A percentile compares a stretch with the other conserved stretches of the same genome.
Evolutionary conservation across 2,113 vertebrate species (phyloP).

Genomic region (rat (Rattus norvegicus)): DNA sequence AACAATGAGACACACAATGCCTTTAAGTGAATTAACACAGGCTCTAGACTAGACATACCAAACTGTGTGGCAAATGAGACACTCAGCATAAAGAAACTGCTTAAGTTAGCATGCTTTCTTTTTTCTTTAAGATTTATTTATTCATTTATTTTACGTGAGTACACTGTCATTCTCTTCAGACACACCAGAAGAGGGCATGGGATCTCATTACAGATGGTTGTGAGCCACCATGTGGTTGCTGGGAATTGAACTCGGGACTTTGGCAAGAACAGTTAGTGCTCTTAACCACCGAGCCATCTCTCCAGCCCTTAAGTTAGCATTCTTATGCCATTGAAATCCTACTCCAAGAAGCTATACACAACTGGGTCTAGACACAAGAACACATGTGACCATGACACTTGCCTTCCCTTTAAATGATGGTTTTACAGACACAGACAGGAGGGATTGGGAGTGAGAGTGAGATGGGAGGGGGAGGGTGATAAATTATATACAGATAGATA

Average conservation of each 20-base stretch:
- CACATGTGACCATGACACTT: not conserved
- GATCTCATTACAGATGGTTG: too few relatives aligned
- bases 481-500: too few relatives aligned
- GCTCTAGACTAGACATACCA: not conserved
- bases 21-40: not conserved
- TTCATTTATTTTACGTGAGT: too few relatives aligned
- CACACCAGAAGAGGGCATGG: too few relatives aligned
- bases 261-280: too few relatives aligned
- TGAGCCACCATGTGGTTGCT: too few relatives aligned
- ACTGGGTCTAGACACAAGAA: not conserved
- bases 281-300: too few relatives aligned
- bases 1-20: not conserved
- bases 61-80: not conserved
- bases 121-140: too few relatives aligned
- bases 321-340: not conserved
- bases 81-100: not conserved
- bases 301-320: not conserved
- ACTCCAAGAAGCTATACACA: not conserved
- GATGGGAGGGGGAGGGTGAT: too few relatives aligned
- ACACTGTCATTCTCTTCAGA: too few relatives aligned
- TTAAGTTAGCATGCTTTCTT: not conserved
- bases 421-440: not conserved
- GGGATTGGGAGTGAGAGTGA: too few relatives aligned
- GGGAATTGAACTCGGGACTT: too few relatives aligned
- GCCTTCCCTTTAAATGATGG: not conserved